These are phyloP conservation scores for Sturnira hondurensis DNA, from an alignment of 2,113 vertebrate genomes.

Conservation along the genomic window DNA sequence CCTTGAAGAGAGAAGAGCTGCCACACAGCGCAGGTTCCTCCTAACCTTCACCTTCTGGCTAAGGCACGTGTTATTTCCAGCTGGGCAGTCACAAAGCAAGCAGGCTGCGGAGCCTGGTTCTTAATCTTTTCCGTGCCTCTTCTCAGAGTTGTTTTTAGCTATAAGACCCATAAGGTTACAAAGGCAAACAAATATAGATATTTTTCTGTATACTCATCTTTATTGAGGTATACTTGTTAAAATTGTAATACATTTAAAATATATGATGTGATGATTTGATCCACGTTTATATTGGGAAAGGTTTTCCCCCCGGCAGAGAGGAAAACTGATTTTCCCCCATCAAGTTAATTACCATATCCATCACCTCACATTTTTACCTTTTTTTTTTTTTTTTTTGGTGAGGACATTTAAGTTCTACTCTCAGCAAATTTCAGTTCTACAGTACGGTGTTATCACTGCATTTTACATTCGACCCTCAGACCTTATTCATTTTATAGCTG, in stretches of 20 bases:
- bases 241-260: background rate
- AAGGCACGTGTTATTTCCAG: background rate
- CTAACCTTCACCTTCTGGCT: background rate
- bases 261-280: background rate
- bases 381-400: background rate
- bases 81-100: background rate
- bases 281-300: background rate
- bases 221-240: background rate
- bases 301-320: background rate
- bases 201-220: background rate
- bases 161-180: background rate
- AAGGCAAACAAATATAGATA: background rate
- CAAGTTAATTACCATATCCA: background rate
- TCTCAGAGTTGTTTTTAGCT: background rate
- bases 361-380: background rate
- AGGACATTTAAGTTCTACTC: background rate
- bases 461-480: background rate
- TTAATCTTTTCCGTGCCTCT: background rate
- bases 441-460: background rate
- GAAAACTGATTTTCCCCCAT: background rate
- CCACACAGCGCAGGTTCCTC: accelerated
- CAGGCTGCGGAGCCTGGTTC: background rate
- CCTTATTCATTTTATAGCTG: background rate
- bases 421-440: background rate
- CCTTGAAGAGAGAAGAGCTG: background rate